These are phyloP conservation scores for Ispidina lecontei DNA, from an alignment of 2,797 vertebrate genomes.

Conservation along the genomic window DNA sequence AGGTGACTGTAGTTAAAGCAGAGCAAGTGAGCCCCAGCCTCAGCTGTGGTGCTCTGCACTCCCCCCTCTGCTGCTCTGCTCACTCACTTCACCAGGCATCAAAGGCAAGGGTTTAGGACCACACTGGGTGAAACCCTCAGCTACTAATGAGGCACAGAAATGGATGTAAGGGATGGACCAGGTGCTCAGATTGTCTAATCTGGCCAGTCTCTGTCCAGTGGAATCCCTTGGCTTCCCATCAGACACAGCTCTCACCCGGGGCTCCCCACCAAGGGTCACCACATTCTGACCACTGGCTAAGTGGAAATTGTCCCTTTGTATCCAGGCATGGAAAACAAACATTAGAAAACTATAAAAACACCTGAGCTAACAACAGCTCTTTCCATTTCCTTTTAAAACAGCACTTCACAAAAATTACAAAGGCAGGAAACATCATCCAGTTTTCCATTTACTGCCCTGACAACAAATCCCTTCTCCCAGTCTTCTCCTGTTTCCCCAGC, in stretches of 20 bases:
- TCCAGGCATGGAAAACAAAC: not conserved
- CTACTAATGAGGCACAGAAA: not conserved
- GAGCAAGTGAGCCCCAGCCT: accelerated
- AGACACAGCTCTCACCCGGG: not conserved
- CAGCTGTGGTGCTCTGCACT: accelerated
- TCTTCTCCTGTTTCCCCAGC: not conserved
- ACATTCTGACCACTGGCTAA: not conserved
- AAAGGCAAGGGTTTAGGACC: not conserved
- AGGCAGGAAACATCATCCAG: not conserved
- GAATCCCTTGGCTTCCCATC: not conserved
- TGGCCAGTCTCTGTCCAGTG: not conserved
- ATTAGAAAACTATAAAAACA: not conserved
- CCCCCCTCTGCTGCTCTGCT: not conserved
- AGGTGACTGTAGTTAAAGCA: not conserved
- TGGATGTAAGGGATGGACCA: not conserved
- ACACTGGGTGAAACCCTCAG: not conserved
- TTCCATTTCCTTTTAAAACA: slow-evolving; percentile 1
- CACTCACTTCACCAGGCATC: not conserved
- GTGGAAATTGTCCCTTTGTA: not conserved
- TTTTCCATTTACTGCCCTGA: not conserved
- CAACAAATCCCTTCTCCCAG: not conserved
- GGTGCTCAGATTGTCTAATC: not conserved
- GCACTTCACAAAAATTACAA: not conserved
- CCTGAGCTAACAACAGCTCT: not conserved
- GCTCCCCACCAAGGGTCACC: not conserved